Conservation (phyloP, 2,888 invertebrate genomes). For the Drosophila falleni region DNA sequence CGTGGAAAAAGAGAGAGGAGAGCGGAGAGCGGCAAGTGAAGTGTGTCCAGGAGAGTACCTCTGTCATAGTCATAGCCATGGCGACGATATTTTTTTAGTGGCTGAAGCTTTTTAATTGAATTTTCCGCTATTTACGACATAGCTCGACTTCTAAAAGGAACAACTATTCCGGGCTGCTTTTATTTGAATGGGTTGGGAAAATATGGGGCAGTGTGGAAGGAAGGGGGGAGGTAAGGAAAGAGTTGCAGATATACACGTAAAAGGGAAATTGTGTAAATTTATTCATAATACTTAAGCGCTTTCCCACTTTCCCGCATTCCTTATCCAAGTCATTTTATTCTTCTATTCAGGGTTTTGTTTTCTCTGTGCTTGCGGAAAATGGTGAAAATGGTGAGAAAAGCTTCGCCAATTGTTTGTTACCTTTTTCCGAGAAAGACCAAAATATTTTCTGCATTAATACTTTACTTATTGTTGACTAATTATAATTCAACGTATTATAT, state of each 20-base stretch:
- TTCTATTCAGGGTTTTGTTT: slow-evolving; percentile 15
- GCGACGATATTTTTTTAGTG: slow-evolving; percentile 81
- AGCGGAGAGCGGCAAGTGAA: background rate
- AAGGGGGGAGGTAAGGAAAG: slow-evolving; percentile 35
- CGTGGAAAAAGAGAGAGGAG: background rate
- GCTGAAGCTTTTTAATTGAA: slow-evolving; percentile 80
- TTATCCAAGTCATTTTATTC: slow-evolving; percentile 19
- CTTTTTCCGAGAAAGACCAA: slow-evolving; percentile 19
- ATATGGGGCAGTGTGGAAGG: slow-evolving; percentile 46
- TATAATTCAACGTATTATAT: slow-evolving; percentile 28
- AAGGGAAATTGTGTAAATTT: slow-evolving; percentile 71
- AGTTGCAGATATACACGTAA: slow-evolving; percentile 47
- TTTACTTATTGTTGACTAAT: slow-evolving; percentile 39
- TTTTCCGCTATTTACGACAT: slow-evolving; percentile 77
- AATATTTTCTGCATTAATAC: slow-evolving; percentile 42
- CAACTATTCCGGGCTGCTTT: slow-evolving; percentile 19
- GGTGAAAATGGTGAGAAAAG: slow-evolving; percentile 43
- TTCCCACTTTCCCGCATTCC: slow-evolving; percentile 33
- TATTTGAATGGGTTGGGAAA: slow-evolving; percentile 29
- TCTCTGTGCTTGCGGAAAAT: slow-evolving; percentile 18
- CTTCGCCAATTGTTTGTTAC: slow-evolving; percentile 31
- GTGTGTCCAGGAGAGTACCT: slow-evolving; percentile 54
- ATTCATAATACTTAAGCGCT: slow-evolving; percentile 65
- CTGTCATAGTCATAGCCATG: slow-evolving; percentile 77
- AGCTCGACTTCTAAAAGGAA: slow-evolving; percentile 38